Evolutionary conservation across 2,888 invertebrate genomes (phyloP).

Genomic region (Xanthorhoe designata): DNA sequence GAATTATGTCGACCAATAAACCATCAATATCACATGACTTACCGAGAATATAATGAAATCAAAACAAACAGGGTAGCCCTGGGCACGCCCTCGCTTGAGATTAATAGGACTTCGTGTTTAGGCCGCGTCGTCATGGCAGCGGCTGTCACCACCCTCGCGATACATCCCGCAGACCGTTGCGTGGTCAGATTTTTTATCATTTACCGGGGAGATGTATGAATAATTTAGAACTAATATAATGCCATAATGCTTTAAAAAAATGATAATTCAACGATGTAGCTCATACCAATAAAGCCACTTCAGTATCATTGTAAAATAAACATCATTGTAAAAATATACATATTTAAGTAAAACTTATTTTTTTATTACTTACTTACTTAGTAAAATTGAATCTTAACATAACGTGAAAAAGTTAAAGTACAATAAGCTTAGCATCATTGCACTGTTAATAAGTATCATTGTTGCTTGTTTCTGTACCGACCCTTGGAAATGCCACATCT

Average conservation of each 20-base stretch:
- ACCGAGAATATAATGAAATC: slow-evolving; percentile 41
- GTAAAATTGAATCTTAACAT: too few relatives aligned
- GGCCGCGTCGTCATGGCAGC: slow-evolving; percentile 74
- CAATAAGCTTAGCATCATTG: too few relatives aligned
- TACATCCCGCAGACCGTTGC: slow-evolving; percentile 63
- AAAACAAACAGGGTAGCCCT: slow-evolving; percentile 58
- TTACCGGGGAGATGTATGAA: not conserved
- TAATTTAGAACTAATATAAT: too few relatives aligned
- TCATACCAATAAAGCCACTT: too few relatives aligned
- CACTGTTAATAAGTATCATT: too few relatives aligned
- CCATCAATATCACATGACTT: not conserved
- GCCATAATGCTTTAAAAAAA: too few relatives aligned
- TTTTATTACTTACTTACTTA: too few relatives aligned
- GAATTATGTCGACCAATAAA: not conserved
- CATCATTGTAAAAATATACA: too few relatives aligned
- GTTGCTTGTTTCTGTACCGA: not conserved
- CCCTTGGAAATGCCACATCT: slow-evolving; percentile 78
- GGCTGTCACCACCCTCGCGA: slow-evolving; percentile 61
- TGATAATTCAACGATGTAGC: too few relatives aligned
- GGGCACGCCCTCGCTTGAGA: slow-evolving; percentile 78
- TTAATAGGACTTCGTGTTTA: slow-evolving; percentile 81
- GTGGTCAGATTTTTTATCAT: slow-evolving; percentile 1
- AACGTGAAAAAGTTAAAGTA: too few relatives aligned
- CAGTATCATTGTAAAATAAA: too few relatives aligned
- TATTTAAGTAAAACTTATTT: too few relatives aligned